Conservation (phyloP, 2,797 vertebrate genomes). For the Kryptopterus vitreolus region DNA sequence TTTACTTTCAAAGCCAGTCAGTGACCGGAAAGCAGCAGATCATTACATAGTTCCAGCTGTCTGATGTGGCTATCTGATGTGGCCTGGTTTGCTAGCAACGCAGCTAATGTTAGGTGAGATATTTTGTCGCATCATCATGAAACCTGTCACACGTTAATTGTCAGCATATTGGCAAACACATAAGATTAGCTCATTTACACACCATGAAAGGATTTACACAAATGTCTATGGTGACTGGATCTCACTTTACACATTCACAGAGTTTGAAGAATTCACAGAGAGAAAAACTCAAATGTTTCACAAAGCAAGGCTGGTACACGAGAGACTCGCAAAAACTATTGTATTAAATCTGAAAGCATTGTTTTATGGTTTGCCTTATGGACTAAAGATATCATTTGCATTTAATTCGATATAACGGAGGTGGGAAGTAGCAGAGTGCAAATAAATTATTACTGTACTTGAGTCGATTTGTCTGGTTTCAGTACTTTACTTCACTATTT, state of each 20-base stretch:
- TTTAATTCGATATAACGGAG: neutral
- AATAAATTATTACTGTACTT: too few species aligned
- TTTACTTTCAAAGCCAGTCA: neutral
- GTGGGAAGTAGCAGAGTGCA: too few species aligned
- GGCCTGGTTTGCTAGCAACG: neutral
- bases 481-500: neutral
- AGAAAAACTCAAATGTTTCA: neutral
- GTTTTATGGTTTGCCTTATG: neutral
- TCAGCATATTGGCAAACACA: neutral
- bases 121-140: neutral
- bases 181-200: slow-evolving; percentile 6
- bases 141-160: neutral
- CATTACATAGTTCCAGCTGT: neutral
- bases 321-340: neutral
- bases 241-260: neutral
- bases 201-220: slow-evolving; percentile 62
- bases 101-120: neutral
- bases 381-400: neutral
- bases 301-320: neutral
- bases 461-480: too few species aligned
- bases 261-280: neutral
- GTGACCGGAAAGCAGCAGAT: neutral
- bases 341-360: neutral
- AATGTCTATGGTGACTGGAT: neutral
- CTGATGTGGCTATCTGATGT: neutral